phyloP scores from a whole-genome alignment of 2,113 vertebrate species.

The Stigmatopora argus region DNA sequence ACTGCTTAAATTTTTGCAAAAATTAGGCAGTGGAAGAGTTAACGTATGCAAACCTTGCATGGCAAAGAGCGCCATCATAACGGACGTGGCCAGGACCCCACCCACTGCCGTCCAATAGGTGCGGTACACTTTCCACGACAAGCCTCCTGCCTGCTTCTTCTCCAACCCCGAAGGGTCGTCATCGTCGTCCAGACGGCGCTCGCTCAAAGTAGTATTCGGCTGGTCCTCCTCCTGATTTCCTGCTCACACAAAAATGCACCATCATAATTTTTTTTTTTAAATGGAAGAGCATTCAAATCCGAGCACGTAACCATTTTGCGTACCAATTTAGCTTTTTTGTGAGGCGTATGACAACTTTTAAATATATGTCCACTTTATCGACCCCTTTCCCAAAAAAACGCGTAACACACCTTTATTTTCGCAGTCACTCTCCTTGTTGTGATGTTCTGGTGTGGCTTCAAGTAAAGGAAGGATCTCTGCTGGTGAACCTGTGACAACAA shows the following conservation, averaged over 20 bases:
- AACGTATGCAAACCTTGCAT: slow-evolving; percentile 83
- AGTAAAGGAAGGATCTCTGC: slow-evolving; percentile 82
- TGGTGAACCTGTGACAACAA: slow-evolving; percentile 72
- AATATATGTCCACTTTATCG: too few species aligned
- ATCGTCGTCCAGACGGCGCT: slow-evolving; percentile 21
- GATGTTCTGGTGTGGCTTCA: slow-evolving; percentile 67
- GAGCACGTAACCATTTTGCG: too few species aligned
- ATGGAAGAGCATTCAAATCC: too few species aligned
- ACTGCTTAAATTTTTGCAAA: too few species aligned
- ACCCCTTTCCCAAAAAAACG: too few species aligned
- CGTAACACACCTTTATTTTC: slow-evolving; percentile 64
- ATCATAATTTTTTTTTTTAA: not conserved
- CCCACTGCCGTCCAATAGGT: slow-evolving; percentile 85
- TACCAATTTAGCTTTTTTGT: too few species aligned
- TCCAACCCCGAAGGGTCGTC: slow-evolving; percentile 66
- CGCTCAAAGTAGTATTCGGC: slow-evolving; percentile 34
- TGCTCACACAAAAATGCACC: slow-evolving; percentile 7
- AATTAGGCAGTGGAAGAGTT: too few species aligned
- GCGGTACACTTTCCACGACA: slow-evolving; percentile 83
- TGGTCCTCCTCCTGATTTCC: slow-evolving; percentile 33
- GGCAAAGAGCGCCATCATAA: slow-evolving; percentile 79
- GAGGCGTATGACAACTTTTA: too few species aligned
- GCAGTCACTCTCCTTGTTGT: slow-evolving; percentile 28
- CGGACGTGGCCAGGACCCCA: slow-evolving; percentile 64
- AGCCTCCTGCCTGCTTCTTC: slow-evolving; percentile 82